Evolutionary conservation across 2,888 invertebrate species (phyloP), one percentile per base, ranked within the genome.

Genomic region (Drosophila trichaetosa): DNA sequence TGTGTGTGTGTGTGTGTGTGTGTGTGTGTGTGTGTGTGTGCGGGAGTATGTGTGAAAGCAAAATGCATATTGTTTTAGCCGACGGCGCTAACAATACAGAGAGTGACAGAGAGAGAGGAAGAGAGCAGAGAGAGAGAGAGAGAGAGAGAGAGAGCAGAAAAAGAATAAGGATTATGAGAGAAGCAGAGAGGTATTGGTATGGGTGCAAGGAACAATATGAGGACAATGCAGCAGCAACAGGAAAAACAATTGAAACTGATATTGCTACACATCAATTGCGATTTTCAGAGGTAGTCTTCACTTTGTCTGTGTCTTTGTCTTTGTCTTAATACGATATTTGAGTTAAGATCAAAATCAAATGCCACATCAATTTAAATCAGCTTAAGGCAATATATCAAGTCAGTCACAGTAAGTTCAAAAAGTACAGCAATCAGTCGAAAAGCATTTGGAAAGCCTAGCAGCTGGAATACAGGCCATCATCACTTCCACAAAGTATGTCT

Each of bases 1-100:
- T 3, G 29, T 46, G 34, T 48, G 54, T 49, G 34, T n/a, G 11
- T 27, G 13, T 11, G 6, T 21, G 46, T 38, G 10, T 36, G 40
- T 16, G 49, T 51, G 33, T 11, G 51, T 16, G 33, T 29, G 49
- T 16, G 34, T 57, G 49, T 21, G 21, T 38, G 34, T 31, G 54
- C 11, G n/a, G 53, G 46, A 18, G 62, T 61, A 57, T 34, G 70
- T 78, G 70, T 69, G 79, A 66, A 58, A 56, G 46, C 51, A 70
- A 81, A 74, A 60, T 67, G 60, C 63, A 57, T 67, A 74, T 69
- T 69, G 66, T 73, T 79, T 69, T 67, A 51, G 79, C 79, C 74
- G 53, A 48, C 56, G 62, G 73, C 64, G 36, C 46, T 53, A 24
- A 63, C 56, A 57, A 31, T 57, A 31, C 27, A 65, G 16, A 33